Evolutionary conservation across 1,140 invertebrate genomes (phyloP).

Genomic region (Ostrea denselamellosa): DNA sequence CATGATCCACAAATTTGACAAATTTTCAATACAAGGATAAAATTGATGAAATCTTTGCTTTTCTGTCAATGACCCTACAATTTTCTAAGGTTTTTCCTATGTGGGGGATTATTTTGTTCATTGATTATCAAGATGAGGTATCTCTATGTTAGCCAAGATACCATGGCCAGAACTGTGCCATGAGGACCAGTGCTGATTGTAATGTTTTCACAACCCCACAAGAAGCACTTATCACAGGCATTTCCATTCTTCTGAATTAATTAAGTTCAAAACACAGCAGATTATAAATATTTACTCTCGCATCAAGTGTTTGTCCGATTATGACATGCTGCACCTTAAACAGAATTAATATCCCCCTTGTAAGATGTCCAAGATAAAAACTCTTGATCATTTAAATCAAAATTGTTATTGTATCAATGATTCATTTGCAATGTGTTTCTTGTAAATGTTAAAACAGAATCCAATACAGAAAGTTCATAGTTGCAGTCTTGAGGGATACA

Average conservation of each 20-base stretch:
- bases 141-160: conserved; percentile 23
- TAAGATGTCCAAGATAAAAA: not conserved
- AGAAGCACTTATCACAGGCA: conserved; percentile 7
- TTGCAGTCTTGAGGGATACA: too few species aligned
- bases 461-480: too few species aligned
- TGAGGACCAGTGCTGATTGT: not conserved
- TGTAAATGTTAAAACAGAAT: too few species aligned
- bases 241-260: conserved; percentile 14
- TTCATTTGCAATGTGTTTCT: too few species aligned
- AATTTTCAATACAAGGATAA: too few species aligned
- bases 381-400: too few species aligned
- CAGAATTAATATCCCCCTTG: not conserved
- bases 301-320: not conserved
- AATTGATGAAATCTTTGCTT: too few species aligned
- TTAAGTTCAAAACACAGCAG: conserved; percentile 18
- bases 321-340: conserved; percentile 24
- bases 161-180: not conserved
- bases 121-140: conserved; percentile 12
- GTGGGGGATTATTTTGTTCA: not conserved
- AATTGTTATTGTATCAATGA: too few species aligned
- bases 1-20: too few species aligned
- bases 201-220: conserved; percentile 29
- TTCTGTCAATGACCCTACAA: not conserved
- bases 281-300: not conserved
- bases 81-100: not conserved